A percentile compares a stretch with the other conserved stretches of the same genome.
Conservation (phyloP, 37 sponge, comb jelly and placozoan genomes). For the Cladorhizidae sp. region DNA sequence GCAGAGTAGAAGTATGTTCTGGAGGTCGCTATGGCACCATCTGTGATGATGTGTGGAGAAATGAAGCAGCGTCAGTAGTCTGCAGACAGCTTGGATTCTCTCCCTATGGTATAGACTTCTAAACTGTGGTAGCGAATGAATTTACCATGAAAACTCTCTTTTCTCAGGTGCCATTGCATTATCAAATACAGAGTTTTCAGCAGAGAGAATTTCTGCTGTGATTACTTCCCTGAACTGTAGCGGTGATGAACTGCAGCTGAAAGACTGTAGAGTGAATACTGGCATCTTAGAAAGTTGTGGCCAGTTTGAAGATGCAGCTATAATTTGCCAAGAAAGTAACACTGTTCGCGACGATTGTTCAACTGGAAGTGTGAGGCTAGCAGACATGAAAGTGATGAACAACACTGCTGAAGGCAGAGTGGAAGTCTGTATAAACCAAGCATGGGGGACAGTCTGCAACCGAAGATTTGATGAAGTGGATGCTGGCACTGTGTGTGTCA, state of each 20-base stretch:
- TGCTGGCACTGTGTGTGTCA: slow-evolving; percentile 34
- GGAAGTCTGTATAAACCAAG: slow-evolving; percentile 59
- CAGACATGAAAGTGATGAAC: neutral
- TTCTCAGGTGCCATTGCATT: slow-evolving; percentile 5
- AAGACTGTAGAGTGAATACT: slow-evolving; percentile 1
- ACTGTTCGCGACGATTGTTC: slow-evolving; percentile 15
- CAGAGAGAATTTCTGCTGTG: neutral
- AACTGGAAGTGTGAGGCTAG: slow-evolving; percentile 38
- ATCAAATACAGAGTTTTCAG: slow-evolving; percentile 5
- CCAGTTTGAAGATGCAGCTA: slow-evolving; percentile 26
- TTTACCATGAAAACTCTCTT: neutral
- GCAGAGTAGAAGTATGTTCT: slow-evolving; percentile 50
- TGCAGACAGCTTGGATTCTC: slow-evolving; percentile 49
- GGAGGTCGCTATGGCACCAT: slow-evolving; percentile 33
- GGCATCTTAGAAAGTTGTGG: slow-evolving; percentile 1
- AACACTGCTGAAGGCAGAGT: slow-evolving; percentile 33
- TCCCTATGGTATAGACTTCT: slow-evolving; percentile 16
- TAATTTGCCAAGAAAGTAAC: slow-evolving; percentile 31
- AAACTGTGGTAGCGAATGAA: neutral
- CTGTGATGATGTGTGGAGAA: slow-evolving; percentile 40
- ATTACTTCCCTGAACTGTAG: slow-evolving; percentile 9
- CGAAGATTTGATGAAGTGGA: slow-evolving; percentile 12
- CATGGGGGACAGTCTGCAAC: slow-evolving; percentile 61
- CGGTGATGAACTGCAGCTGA: slow-evolving; percentile 15
- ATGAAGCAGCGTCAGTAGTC: slow-evolving; percentile 28